Base-by-base conservation (phyloP, 2,888 invertebrate genomes). In the Oscheius sp. region DNA sequence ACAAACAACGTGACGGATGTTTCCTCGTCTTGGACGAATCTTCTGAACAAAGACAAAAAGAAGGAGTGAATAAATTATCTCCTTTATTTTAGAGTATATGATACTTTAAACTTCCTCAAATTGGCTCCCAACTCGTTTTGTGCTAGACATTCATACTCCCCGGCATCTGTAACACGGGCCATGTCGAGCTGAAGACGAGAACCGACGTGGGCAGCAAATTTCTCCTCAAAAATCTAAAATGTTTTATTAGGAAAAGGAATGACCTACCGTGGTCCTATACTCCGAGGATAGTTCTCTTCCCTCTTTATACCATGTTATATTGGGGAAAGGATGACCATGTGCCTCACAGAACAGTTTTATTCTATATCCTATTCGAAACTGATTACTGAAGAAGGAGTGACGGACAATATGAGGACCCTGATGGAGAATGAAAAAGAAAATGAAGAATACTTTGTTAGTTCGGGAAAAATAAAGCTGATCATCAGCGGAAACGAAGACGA, bases 301-400 rank as follows among this genome's bases (percentile, higher is more conserved):
- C 86, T 94, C 94, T 87, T 94, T 94, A 87, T 92, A 94, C 94
- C 94, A 95, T 6, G 93, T 94, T 74, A 94, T 93, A 75, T 92
- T 92, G 0, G 94, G 94, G 56, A 93, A 89, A 0, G 94, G 94
- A 77, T 91, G 91, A 0, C 95, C 95, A 85, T 92, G 91, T 0
- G 94, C 94, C 49, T 93, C 92, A 87, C 95, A 95, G 67, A 94
- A 89, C 86, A 95, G 93, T 14, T 93, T 93, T 77, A 95, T 93
- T 88, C 94, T 94, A 87, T 94, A 94, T 0, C 95, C 94, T 84
- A 95, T 88, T 17, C 72, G 71, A 57, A 73, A 80, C 22, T 70
- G 67, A 41, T 77, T 77, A 5, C 72, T 66, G 72, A 78, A 80
- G 61, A 75, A 77, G 12, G 74, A 74, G 14, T 74, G 72, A 8